phyloP scores from a whole-genome alignment of 2,888 invertebrate species.

The Clusia tigrina region DNA sequence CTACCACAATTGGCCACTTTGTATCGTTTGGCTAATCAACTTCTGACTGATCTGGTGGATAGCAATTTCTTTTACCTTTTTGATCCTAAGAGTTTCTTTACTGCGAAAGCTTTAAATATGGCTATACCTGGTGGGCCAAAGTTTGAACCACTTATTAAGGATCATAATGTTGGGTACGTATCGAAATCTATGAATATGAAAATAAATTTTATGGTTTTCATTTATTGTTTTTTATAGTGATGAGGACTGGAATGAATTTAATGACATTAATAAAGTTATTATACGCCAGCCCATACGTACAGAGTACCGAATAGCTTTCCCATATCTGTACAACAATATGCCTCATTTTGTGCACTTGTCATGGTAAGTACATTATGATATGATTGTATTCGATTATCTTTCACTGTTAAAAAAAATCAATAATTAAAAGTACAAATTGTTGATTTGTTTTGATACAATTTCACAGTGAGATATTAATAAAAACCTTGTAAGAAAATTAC shows the following conservation, averaged over 20 bases:
- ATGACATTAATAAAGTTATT: constrained; percentile 99
- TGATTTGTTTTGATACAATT: constrained; percentile 3
- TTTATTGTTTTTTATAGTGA: constrained; percentile 71
- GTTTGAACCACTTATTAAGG: constrained; percentile 98
- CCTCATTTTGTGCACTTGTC: constrained; percentile 98
- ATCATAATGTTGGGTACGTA: constrained; percentile 90
- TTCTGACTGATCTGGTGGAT: constrained; percentile 97
- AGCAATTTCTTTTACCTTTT: constrained; percentile 99
- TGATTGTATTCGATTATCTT: not conserved
- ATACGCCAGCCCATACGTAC: constrained; percentile 98
- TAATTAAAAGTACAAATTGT: not conserved
- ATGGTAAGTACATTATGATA: constrained; percentile 76
- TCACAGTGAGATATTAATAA: constrained; percentile 51
- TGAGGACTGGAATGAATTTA: constrained; percentile 99
- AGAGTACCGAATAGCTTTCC: constrained; percentile 99
- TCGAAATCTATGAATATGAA: not conserved
- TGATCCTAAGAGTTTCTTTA: constrained; percentile 99
- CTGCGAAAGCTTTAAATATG: constrained; percentile 99
- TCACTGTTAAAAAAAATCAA: not conserved
- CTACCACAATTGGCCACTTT: constrained; percentile 97
- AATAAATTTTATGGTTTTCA: not conserved
- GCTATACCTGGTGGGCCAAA: constrained; percentile 99
- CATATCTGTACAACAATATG: constrained; percentile 98
- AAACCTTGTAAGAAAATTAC: constrained; percentile 65
- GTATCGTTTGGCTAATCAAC: constrained; percentile 96